phyloP scores from a whole-genome alignment of 1,140 invertebrate species.

The Drosophila oshimai region DNA sequence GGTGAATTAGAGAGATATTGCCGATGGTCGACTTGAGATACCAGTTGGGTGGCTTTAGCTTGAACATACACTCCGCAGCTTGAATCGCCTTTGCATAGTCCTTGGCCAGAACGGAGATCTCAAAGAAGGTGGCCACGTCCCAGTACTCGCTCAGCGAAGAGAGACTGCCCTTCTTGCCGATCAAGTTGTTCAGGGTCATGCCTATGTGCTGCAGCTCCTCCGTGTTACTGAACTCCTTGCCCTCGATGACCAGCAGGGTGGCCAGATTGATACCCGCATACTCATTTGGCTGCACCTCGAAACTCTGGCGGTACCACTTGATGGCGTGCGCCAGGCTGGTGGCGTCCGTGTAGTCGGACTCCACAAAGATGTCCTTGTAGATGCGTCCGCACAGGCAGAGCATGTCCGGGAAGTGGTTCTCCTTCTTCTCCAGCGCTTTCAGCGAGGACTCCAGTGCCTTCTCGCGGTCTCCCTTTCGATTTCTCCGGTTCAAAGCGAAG shows the following conservation, averaged over 20 bases:
- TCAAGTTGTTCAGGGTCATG: conserved; percentile 98
- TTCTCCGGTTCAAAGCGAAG: conserved; percentile 98
- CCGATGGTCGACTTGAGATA: conserved; percentile 99
- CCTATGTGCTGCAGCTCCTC: conserved; percentile 92
- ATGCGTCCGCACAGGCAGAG: conserved; percentile 99
- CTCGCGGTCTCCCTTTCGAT: conserved; percentile 96
- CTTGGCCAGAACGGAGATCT: conserved; percentile 98
- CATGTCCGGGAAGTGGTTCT: conserved; percentile 98
- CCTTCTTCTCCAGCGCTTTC: conserved; percentile 94
- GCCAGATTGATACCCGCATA: conserved; percentile 99
- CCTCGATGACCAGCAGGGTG: conserved; percentile 98
- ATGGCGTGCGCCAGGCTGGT: conserved; percentile 96
- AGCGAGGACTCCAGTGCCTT: conserved; percentile 96
- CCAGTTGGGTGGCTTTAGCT: conserved; percentile 99
- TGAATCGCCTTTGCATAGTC: conserved; percentile 98
- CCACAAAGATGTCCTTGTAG: conserved; percentile 99
- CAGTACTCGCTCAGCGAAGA: conserved; percentile 97
- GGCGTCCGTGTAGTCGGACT: conserved; percentile 95
- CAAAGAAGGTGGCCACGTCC: conserved; percentile 99
- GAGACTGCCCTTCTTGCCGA: conserved; percentile 98
- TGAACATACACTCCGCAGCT: conserved; percentile 99
- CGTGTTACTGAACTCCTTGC: conserved; percentile 96
- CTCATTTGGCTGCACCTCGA: conserved; percentile 98
- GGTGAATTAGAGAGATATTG: conserved; percentile 97
- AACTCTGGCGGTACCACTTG: conserved; percentile 99